phyloP scores from a whole-genome alignment of 2,888 invertebrate species.

The Colostygia pectinataria region DNA sequence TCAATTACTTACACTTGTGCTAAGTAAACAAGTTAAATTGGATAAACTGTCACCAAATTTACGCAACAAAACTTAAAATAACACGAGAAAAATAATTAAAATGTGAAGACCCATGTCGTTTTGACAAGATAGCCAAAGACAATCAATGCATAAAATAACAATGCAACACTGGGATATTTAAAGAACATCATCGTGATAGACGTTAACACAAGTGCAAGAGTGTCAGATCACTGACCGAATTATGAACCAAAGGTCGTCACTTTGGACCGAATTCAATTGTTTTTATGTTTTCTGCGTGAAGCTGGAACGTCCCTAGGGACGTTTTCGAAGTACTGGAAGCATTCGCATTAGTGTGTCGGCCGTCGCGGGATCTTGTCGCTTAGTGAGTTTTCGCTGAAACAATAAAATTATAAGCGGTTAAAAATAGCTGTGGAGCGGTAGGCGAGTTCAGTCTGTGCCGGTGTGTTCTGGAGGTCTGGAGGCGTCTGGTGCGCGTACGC shows the following conservation, averaged over 20 bases:
- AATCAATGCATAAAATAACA: too few species aligned
- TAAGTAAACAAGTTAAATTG: too few species aligned
- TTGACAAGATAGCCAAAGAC: too few species aligned
- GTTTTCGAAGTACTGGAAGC: conserved; percentile 48
- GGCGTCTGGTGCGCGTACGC: conserved; percentile 72
- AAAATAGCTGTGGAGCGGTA: conserved; percentile 67
- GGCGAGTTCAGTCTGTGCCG: conserved; percentile 48
- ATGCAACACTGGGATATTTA: too few species aligned
- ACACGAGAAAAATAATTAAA: too few species aligned
- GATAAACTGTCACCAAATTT: too few species aligned
- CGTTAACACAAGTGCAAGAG: conserved; percentile 16
- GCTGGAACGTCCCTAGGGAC: conserved; percentile 43
- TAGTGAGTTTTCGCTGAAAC: conserved; percentile 74
- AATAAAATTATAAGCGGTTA: conserved; percentile 81
- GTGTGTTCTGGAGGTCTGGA: conserved; percentile 71
- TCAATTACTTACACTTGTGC: too few species aligned
- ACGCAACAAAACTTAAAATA: too few species aligned
- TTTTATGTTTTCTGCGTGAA: conserved; percentile 41
- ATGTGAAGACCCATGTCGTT: too few species aligned
- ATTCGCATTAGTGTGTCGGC: conserved; percentile 69
- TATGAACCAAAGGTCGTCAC: conserved; percentile 37
- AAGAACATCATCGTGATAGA: conserved; percentile 14
- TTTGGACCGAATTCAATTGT: conserved; percentile 46
- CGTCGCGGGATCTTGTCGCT: conserved; percentile 75
- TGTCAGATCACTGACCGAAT: conserved; percentile 29